Evolutionary conservation across 2,113 vertebrate species (phyloP).

Genomic region (Penelope pileata): DNA sequence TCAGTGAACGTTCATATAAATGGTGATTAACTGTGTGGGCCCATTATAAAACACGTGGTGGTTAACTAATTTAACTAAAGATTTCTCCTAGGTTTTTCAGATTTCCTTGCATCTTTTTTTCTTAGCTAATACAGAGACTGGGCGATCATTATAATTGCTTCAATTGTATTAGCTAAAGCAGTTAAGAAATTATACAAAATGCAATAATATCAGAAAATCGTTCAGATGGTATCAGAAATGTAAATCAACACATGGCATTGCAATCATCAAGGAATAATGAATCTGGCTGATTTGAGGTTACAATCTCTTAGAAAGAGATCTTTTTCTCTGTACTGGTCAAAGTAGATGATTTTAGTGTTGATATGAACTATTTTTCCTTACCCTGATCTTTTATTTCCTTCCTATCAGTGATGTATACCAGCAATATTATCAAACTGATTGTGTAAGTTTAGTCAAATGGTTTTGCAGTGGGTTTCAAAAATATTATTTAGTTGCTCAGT

Average conservation of each 20-base stretch:
- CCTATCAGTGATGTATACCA: neutral
- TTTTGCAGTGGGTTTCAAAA: neutral
- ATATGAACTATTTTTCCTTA: neutral
- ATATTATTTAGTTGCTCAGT: neutral
- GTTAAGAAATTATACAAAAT: neutral
- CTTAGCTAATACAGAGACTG: neutral
- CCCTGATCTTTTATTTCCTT: neutral
- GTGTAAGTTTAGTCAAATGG: neutral
- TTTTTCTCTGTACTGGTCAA: neutral
- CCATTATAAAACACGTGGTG: neutral
- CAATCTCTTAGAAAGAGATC: neutral
- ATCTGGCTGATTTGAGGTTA: neutral
- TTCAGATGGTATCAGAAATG: neutral
- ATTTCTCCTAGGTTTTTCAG: neutral
- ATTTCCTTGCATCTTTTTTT: slow-evolving; percentile 5
- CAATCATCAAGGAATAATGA: neutral
- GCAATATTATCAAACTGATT: neutral
- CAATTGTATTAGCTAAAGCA: neutral
- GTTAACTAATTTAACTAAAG: slow-evolving; percentile 19
- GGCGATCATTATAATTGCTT: neutral
- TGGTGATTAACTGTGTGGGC: neutral
- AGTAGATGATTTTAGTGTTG: neutral
- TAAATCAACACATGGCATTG: neutral
- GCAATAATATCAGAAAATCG: neutral
- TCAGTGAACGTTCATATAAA: neutral